phyloP scores from a whole-genome alignment of 2,113 vertebrate genomes.

The Lepus europaeus region DNA sequence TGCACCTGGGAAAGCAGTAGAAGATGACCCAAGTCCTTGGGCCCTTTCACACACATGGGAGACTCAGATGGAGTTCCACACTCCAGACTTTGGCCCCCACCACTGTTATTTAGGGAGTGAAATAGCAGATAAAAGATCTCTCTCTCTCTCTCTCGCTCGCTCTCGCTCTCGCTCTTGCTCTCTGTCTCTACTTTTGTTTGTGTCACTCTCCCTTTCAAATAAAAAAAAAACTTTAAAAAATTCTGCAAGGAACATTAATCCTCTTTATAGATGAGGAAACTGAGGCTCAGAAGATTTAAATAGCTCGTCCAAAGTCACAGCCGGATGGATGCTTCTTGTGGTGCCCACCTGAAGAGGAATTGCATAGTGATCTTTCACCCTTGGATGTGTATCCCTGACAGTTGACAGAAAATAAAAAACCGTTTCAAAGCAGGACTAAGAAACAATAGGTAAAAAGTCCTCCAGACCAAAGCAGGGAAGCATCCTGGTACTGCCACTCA shows the following conservation, averaged over 20 bases:
- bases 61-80: too few species aligned
- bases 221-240: too few species aligned
- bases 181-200: too few species aligned
- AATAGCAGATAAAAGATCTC: too few species aligned
- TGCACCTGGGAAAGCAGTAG: too few species aligned
- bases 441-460: neutral
- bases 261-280: slow-evolving; percentile 8
- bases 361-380: neutral
- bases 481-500: neutral
- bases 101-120: too few species aligned
- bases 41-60: too few species aligned
- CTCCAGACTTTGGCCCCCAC: too few species aligned
- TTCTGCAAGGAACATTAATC: neutral
- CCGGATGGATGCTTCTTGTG: neutral
- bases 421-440: neutral
- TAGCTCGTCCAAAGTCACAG: neutral
- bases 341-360: neutral
- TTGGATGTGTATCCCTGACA: neutral
- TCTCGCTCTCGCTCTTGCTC: too few species aligned
- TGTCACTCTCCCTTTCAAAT: too few species aligned
- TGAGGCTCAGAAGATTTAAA: neutral
- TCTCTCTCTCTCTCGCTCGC: too few species aligned
- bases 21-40: too few species aligned
- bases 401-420: neutral
- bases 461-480: neutral